Conservation (phyloP, 2,797 vertebrate genomes). For the Neostethus bicornis region DNA sequence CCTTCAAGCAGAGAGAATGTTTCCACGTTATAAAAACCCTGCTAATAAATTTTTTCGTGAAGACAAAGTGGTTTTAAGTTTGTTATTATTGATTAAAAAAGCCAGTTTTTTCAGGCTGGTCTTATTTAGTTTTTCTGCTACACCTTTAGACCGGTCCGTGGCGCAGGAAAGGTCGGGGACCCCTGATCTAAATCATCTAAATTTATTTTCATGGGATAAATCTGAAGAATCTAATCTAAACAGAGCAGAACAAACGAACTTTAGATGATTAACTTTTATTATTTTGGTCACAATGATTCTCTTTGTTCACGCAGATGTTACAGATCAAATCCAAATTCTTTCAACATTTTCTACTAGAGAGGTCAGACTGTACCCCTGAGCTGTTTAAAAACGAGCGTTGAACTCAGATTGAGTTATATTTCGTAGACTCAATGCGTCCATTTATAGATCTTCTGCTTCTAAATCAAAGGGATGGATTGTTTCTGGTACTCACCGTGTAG, state of each 20-base stretch:
- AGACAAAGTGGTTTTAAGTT: too few relatives aligned
- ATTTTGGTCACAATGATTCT: neutral
- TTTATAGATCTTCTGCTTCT: neutral
- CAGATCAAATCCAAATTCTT: neutral
- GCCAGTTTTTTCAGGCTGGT: too few relatives aligned
- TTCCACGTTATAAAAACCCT: too few relatives aligned
- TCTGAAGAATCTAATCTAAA: neutral
- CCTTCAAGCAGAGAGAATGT: too few relatives aligned
- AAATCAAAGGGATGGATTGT: neutral
- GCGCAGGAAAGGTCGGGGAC: too few relatives aligned
- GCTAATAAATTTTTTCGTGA: too few relatives aligned
- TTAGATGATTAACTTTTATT: neutral
- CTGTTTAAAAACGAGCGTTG: too few relatives aligned
- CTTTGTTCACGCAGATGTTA: neutral
- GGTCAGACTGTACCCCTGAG: neutral
- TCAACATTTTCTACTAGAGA: neutral
- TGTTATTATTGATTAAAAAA: too few relatives aligned
- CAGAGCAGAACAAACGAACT: conserved; percentile 1
- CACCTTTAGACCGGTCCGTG: neutral
- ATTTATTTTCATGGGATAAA: neutral
- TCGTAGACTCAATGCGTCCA: neutral
- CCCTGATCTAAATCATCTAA: neutral
- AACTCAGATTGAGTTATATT: neutral
- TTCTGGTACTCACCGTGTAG: too few relatives aligned
- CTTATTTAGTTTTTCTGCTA: too few relatives aligned